Evolutionary conservation across 1,140 invertebrate genomes (phyloP).

Genomic region (Frieseomelitta varia): DNA sequence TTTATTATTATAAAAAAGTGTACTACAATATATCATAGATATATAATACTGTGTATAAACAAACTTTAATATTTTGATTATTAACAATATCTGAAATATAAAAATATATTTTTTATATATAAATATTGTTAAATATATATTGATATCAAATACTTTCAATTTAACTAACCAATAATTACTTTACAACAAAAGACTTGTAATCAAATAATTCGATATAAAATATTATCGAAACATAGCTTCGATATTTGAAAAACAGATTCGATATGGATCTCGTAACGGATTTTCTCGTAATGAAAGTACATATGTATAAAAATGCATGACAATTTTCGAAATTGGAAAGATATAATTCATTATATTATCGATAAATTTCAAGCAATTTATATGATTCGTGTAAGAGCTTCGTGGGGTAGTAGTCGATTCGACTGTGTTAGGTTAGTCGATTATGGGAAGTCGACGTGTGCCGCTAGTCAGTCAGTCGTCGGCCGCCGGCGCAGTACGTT

Average conservation of each 20-base stretch:
- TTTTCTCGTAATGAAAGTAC: neutral
- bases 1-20: neutral
- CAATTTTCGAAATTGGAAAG: neutral
- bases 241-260: neutral
- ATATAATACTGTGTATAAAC: neutral
- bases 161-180: too few relatives aligned
- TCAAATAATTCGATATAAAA: neutral
- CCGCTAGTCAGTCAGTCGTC: slow-evolving; percentile 73
- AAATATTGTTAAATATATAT: neutral
- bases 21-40: neutral
- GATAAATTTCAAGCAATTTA: slow-evolving; percentile 9
- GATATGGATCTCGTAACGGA: neutral
- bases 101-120: neutral
- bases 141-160: neutral
- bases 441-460: slow-evolving; percentile 55
- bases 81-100: neutral
- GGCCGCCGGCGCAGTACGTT: slow-evolving; percentile 68
- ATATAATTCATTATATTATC: neutral
- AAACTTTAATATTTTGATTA: neutral
- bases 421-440: slow-evolving; percentile 44
- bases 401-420: slow-evolving; percentile 27
- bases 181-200: too few relatives aligned
- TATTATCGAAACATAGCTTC: neutral
- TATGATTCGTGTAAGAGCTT: slow-evolving; percentile 3
- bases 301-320: neutral